Evolutionary conservation across 2,888 invertebrate genomes (phyloP).

Genomic region (Dione vanillae): DNA sequence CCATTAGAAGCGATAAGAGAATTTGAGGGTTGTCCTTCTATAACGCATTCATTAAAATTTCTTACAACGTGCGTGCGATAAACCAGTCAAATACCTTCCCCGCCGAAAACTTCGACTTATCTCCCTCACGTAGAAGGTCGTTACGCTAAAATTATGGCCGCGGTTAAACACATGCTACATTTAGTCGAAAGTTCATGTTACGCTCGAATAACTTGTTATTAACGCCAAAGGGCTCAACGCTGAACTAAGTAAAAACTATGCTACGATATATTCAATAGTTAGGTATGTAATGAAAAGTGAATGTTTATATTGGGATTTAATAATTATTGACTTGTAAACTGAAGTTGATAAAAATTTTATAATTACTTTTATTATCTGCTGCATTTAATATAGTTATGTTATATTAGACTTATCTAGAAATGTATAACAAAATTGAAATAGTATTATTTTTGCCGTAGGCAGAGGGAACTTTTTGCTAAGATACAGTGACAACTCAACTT

Average conservation of each 20-base stretch:
- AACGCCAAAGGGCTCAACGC: constrained; percentile 57
- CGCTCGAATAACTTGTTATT: constrained; percentile 76
- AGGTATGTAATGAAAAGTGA: neutral
- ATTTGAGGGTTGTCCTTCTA: constrained; percentile 1
- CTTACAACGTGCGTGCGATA: constrained; percentile 80
- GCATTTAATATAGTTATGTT: no score
- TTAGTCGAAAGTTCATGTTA: constrained; percentile 79
- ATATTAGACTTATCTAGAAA: no score
- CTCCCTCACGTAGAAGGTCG: constrained; percentile 81
- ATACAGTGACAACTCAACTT: no score
- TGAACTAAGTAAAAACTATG: constrained; percentile 26
- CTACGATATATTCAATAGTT: constrained; percentile 11
- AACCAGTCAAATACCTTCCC: constrained; percentile 66
- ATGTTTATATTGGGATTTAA: neutral
- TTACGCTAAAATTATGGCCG: constrained; percentile 78
- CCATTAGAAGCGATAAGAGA: neutral
- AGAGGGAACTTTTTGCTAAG: no score
- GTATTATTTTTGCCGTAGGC: no score
- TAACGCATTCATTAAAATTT: constrained; percentile 75
- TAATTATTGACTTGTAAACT: neutral
- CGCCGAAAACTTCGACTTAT: constrained; percentile 81
- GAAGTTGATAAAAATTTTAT: no score
- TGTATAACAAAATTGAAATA: no score
- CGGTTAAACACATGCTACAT: constrained; percentile 83
- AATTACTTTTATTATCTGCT: no score